phyloP scores from a whole-genome alignment of 2,888 invertebrate genomes.

The Drosophila multiciliata region DNA sequence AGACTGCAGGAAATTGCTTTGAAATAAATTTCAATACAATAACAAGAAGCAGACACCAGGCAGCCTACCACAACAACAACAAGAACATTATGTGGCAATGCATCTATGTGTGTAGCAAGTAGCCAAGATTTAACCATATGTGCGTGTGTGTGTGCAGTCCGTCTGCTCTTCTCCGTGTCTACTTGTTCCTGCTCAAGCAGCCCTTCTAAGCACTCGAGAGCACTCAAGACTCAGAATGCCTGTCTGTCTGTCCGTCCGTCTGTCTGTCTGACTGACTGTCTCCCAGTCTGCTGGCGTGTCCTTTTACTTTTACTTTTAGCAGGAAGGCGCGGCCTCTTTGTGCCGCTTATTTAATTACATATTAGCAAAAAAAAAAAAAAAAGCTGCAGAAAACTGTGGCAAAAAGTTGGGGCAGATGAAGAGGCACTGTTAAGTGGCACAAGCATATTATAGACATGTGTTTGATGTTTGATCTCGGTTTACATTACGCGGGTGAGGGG shows the following conservation, averaged over 20 bases:
- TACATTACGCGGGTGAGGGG: constrained; percentile 33
- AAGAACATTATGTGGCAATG: constrained; percentile 54
- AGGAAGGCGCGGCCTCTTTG: constrained; percentile 60
- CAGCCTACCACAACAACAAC: constrained; percentile 44
- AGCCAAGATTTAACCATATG: constrained; percentile 38
- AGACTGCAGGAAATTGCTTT: constrained; percentile 79
- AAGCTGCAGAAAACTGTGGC: constrained; percentile 4
- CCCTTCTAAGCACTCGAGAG: constrained; percentile 69
- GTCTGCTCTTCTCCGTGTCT: constrained; percentile 19
- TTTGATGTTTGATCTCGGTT: constrained; percentile 61
- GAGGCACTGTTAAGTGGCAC: constrained; percentile 45
- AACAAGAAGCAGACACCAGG: constrained; percentile 47
- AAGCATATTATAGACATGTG: constrained; percentile 49
- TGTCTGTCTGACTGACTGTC: constrained; percentile 7
- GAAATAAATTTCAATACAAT: constrained; percentile 80
- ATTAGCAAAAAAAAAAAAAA: constrained; percentile 62
- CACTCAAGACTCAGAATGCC: constrained; percentile 49
- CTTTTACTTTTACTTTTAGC: constrained; percentile 52
- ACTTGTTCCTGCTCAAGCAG: constrained; percentile 60
- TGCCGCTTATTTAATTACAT: constrained; percentile 79
- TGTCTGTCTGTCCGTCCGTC: constrained; percentile 8
- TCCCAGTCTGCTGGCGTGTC: constrained; percentile 3
- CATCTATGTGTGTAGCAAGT: constrained; percentile 44
- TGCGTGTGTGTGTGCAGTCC: constrained; percentile 16
- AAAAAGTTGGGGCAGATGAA: constrained; percentile 28